phyloP scores from a whole-genome alignment of 2,888 invertebrate genomes.

The Gordius sp. region DNA sequence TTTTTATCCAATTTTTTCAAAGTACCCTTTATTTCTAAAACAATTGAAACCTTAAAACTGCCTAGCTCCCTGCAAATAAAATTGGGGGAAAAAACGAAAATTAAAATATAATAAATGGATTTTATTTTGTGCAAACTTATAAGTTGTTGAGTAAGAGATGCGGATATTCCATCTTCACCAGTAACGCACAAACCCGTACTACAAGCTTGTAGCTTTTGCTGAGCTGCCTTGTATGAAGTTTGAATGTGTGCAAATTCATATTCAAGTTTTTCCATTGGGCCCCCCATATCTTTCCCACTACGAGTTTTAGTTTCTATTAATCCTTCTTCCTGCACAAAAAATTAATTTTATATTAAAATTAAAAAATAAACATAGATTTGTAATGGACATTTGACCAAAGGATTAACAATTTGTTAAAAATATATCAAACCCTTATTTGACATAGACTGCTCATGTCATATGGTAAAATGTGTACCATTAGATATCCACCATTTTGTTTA shows the following conservation, averaged over 20 bases:
- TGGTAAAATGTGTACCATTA: no score
- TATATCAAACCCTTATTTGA: no score
- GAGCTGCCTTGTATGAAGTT: constrained; percentile 43
- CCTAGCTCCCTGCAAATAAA: no score
- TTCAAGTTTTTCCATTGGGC: constrained; percentile 13
- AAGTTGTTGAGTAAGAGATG: constrained; percentile 61
- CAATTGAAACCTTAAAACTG: no score
- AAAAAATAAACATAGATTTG: no score
- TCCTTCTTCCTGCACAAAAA: constrained; percentile 19
- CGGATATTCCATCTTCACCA: constrained; percentile 40
- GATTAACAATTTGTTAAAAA: no score
- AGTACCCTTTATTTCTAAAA: no score
- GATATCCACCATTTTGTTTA: no score
- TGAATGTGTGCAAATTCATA: constrained; percentile 25
- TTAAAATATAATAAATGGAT: constrained; percentile 14
- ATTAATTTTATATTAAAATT: no score
- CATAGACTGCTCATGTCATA: no score
- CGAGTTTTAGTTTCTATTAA: constrained; percentile 17
- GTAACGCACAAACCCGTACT: constrained; percentile 43
- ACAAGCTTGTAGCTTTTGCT: constrained; percentile 53
- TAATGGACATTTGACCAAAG: no score
- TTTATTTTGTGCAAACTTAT: constrained; percentile 36
- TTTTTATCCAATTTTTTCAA: no score
- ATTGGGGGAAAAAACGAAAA: not conserved
- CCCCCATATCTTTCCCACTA: constrained; percentile 16